These are phyloP conservation scores for Nicator chloris DNA, from an alignment of 2,113 vertebrate genomes.

Conservation along the genomic window DNA sequence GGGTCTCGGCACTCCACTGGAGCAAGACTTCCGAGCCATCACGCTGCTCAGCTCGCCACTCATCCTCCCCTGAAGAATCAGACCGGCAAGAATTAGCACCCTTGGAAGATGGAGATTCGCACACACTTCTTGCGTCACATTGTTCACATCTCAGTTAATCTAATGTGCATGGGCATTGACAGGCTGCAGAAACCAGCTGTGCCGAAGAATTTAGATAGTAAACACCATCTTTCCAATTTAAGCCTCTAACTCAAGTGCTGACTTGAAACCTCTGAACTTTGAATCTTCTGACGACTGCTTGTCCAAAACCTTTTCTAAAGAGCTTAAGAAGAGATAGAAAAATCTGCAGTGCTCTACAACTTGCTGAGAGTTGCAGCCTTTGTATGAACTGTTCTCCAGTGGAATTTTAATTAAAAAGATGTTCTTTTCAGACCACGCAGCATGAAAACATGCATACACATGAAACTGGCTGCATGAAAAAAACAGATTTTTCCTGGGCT, in stretches of 20 bases:
- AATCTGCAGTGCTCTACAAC: neutral
- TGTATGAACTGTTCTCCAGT: neutral
- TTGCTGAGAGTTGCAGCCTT: neutral
- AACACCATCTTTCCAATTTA: neutral
- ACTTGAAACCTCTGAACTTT: neutral
- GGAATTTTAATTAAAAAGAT: neutral
- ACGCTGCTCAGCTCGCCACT: constrained; percentile 86
- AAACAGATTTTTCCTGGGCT: neutral
- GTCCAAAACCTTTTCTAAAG: neutral
- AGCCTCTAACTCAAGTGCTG: neutral
- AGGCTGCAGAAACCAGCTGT: neutral
- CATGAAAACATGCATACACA: neutral
- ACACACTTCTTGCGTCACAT: rapidly evolving
- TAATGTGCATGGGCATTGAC: neutral
- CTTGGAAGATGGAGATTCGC: neutral
- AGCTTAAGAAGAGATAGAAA: neutral
- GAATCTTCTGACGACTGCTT: neutral
- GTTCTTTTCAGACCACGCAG: neutral
- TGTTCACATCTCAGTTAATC: neutral
- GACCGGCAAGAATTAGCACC: neutral
- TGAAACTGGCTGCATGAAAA: neutral
- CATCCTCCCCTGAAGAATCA: constrained; percentile 77
- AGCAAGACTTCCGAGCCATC: constrained; percentile 80
- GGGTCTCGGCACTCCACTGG: constrained; percentile 80
- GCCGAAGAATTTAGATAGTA: neutral